Evolutionary conservation across 2,797 vertebrate species (phyloP), one percentile per base, ranked within the genome.

Genomic region (Chromobotia macracanthus): DNA sequence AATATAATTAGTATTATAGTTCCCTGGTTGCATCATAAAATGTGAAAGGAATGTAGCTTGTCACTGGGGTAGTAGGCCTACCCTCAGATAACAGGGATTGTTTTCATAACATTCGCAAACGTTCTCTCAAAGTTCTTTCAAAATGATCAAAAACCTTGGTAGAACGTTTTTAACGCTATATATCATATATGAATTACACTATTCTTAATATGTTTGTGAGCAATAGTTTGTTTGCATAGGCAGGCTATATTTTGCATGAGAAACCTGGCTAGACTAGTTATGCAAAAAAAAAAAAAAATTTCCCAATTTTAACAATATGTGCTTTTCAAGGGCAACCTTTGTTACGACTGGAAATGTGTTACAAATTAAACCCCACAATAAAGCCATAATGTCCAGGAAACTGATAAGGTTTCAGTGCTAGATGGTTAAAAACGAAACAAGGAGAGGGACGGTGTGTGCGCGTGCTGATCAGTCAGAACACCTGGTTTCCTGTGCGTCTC

Each of bases 401-500:
- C 35, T 56, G 69, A 79, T 72, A 79, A 79, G 69, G 50, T 28
- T 63, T 8, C 15, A 13, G 41, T n/a, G 28, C 15, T 63, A 41
- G 19, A 8, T 21, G 25, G 56, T 12, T 5, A 46, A 38, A n/a
- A 21, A 38, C 46, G 38, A 3, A 7, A 61, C 13, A 50, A 15
- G 35, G 48, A 46, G 50, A 13, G 61, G 15, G 23, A 10, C 11
- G 8, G 46, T 25, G 68, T 25, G 46, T 16, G 58, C 41, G 77
- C 35, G 69, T 61, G 53, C 10, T 51, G 64, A 69, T 53, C 79
- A 31, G 53, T 80, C 60, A 38, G 4, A 64, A 21, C 79, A 80
- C 79, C 79, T 80, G 79, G 79, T 56, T 80, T 80, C 56, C 79
- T 80, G 55, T 69, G 58, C 6, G 9, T 75, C 72, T 75, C 79